These are phyloP conservation scores for Callyntrura guangdongensis DNA, from an alignment of 2,888 invertebrate genomes.

Conservation along the genomic window DNA sequence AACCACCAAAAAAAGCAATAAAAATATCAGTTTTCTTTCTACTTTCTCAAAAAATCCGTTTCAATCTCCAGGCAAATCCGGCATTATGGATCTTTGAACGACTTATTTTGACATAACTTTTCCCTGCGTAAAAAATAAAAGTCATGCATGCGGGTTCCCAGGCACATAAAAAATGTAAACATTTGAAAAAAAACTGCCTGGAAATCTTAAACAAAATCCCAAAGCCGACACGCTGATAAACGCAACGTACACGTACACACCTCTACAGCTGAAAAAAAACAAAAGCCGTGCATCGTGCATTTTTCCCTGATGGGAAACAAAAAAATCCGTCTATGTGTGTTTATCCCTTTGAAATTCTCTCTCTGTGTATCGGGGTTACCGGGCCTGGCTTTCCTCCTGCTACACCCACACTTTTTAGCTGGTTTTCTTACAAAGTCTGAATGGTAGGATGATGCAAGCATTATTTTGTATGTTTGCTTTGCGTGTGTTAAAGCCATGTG, in stretches of 20 bases:
- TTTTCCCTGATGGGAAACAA: not conserved
- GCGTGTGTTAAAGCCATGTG: not conserved
- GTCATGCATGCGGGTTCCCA: not conserved
- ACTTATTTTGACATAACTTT: slow-evolving; percentile 14
- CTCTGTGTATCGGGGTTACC: not conserved
- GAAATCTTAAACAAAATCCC: no score
- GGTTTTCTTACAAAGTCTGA: not conserved
- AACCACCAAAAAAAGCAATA: slow-evolving; percentile 38
- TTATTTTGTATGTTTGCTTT: slow-evolving; percentile 1
- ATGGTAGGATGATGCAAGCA: not conserved
- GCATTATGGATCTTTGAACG: slow-evolving; percentile 14
- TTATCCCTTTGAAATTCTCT: slow-evolving; percentile 40
- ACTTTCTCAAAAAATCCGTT: slow-evolving; percentile 9
- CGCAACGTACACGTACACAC: not conserved
- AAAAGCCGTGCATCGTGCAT: not conserved
- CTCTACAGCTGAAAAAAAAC: not conserved
- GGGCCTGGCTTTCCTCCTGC: not conserved
- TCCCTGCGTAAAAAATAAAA: not conserved
- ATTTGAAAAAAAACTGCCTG: not conserved
- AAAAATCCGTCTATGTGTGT: slow-evolving; percentile 48
- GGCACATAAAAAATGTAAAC: not conserved
- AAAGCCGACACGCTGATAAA: not conserved
- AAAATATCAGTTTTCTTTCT: slow-evolving; percentile 38
- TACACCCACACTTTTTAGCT: not conserved
- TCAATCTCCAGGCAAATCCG: slow-evolving; percentile 20